Base-by-base conservation (phyloP, 2,888 invertebrate species). In the Leucophenga montana region DNA sequence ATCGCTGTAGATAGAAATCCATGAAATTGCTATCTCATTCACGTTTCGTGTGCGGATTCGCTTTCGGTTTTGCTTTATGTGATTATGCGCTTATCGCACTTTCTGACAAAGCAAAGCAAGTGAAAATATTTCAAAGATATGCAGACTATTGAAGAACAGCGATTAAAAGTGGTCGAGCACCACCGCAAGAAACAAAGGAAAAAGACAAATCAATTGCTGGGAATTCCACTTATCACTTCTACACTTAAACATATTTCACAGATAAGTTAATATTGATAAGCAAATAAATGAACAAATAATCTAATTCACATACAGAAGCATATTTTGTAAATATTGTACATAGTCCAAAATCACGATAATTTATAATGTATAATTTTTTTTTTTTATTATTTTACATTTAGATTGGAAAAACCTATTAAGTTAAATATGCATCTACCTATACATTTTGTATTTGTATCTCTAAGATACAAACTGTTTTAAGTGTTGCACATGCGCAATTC, bases 191-290 rank as follows among this genome's bases (percentile, higher is more conserved):
- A 39, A 39, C 11, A 39, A 39, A 39, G 11, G 1, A 39, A 39
- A 39, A 39, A 39, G 11, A 3, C 11, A 39, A 39, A 39, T 11
- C 11, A 39, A 39, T 27, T 20, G 11, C 18, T 61, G 61, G 61
- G 44, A 61, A 61, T 61, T 61, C 57, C 20, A 16, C 61, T 61
- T 44, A 61, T 61, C 61, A 27, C n/a, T 13, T 31, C 6, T 33
- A 8, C 33, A 59, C 16, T 9, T 39, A 61, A 33, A 61, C 27
- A 9, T 18, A 31, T n/a, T n/a, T 39, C 9, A 22, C 14, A 11
- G 9, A 39, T 39, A 39, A 39, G 39, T 39, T 5, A 33, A 33
- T 5, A 33, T 33, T 8, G 8, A 33, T 33, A 33, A 33, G 3
- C 8, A 5, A 5, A 33, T 5, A 39, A 39, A 39, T 39, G 8